Base-by-base conservation (phyloP, 2,888 invertebrate species). In the Amphipyra tragopoginis region DNA sequence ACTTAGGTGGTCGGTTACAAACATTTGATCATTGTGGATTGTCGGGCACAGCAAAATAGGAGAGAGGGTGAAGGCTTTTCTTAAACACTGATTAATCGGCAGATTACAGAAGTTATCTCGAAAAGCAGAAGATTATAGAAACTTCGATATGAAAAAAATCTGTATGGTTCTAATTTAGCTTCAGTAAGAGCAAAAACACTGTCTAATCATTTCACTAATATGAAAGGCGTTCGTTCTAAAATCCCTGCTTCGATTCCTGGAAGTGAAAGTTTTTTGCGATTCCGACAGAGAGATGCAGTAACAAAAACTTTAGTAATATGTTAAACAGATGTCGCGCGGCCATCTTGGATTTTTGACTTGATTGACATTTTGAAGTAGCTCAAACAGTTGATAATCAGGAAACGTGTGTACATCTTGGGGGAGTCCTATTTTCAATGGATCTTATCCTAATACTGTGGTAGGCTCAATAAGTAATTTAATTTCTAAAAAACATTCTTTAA, bases 221-320 rank as follows among this genome's bases (percentile, higher is more conserved):
- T 33, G 43, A 42, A 33, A 44, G 62, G 8, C 50, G 50, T 59
- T 61, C 69, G 74, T 59, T 60, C 72, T 78, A 11, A 36, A 33
- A 6, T 13, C 45, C 44, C 75, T 66, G 71, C 69, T 81, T 83
- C 78, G 72, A 70, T 86, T 87, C 87, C 75, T 81, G 79, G 87
- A 87, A 86, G 87, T 77, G 86, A 88, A 87, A 85, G 86, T 83
- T 89, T 88, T 82, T 83, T 82, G 74, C 65, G 62, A 59, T 44
- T 48, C 51, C 63, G 52, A 29, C 36, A 55, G 43, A 58, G 65
- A 69, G 62, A 66, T 42, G 55, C 43, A 48, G 59, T 33, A 29
- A 53, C 74, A 66, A 65, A 77, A 76, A 69, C 51, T 50, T 50
- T 0, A 3, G 69, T 80, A 77, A 75, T 78, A 56, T 79, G 80